phyloP scores from a whole-genome alignment of 2,797 vertebrate species.

The Simalia tracyae region DNA sequence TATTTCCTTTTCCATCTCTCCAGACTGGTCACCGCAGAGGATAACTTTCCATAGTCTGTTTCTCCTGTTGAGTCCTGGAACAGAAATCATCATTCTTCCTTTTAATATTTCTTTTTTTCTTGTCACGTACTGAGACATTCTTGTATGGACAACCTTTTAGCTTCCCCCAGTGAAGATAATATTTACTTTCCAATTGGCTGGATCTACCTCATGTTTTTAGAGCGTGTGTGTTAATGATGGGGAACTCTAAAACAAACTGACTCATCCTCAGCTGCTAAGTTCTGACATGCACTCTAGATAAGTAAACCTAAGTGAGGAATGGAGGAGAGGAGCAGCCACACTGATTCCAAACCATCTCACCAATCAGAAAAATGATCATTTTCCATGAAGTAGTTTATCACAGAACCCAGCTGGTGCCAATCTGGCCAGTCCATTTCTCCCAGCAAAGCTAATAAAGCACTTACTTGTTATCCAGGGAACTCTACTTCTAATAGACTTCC shows the following conservation, averaged over 20 bases:
- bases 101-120: not conserved
- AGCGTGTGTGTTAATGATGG: constrained; percentile 58
- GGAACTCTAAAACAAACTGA: constrained; percentile 74
- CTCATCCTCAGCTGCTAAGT: constrained; percentile 76
- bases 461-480: constrained; percentile 76
- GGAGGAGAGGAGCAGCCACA: constrained; percentile 53
- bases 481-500: constrained; percentile 79
- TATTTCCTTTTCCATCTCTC: not conserved
- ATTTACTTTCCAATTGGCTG: constrained; percentile 79
- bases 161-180: constrained; percentile 62
- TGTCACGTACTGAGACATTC: constrained; percentile 33
- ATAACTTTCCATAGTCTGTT: not conserved
- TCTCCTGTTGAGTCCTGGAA: not conserved
- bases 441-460: constrained; percentile 81
- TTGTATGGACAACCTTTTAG: constrained; percentile 64
- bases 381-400: constrained; percentile 68
- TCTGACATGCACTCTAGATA: constrained; percentile 78
- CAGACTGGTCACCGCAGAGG: not conserved
- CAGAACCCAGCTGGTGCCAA: constrained; percentile 77
- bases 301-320: constrained; percentile 59
- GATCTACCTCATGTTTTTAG: constrained; percentile 69
- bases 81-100: constrained; percentile 33
- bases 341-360: constrained; percentile 46
- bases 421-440: constrained; percentile 70
- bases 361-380: constrained; percentile 68